These are phyloP conservation scores for Silurus lanzhouensis DNA, from an alignment of 2,797 vertebrate genomes.

Conservation along the genomic window DNA sequence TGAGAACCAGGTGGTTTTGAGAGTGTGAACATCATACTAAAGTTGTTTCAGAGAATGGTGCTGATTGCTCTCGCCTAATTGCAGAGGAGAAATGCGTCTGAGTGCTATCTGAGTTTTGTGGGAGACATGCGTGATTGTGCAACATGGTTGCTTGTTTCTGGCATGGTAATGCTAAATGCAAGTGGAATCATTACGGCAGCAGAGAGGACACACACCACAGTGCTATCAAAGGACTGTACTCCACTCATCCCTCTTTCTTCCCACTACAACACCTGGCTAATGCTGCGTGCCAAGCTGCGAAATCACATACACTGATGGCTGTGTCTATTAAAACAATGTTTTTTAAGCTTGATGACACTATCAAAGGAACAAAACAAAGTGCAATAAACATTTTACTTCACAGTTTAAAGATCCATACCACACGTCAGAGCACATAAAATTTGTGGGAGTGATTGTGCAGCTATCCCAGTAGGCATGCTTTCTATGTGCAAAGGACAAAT, in stretches of 20 bases:
- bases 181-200: slow-evolving; percentile 32
- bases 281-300: slow-evolving; percentile 40
- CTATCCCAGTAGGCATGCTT: neutral
- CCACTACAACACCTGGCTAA: slow-evolving; percentile 47
- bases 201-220: slow-evolving; percentile 27
- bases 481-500: neutral
- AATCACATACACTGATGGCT: slow-evolving; percentile 27
- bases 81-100: neutral
- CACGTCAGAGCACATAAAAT: neutral
- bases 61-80: slow-evolving; percentile 38
- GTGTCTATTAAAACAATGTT: slow-evolving; percentile 13
- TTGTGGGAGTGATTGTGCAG: neutral
- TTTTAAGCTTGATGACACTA: slow-evolving; percentile 10
- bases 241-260: slow-evolving; percentile 10
- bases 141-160: slow-evolving; percentile 17
- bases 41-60: slow-evolving; percentile 30
- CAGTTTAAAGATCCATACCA: slow-evolving; percentile 11
- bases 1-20: neutral
- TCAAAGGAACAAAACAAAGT: slow-evolving; percentile 9
- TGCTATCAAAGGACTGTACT: slow-evolving; percentile 4
- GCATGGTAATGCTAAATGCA: slow-evolving; percentile 24
- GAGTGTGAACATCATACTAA: slow-evolving; percentile 5
- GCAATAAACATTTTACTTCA: neutral
- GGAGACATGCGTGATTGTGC: slow-evolving; percentile 15
- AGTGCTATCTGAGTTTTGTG: slow-evolving; percentile 7